Conservation (phyloP, 2,113 vertebrate species). For the Cyprinodon tularosa region DNA sequence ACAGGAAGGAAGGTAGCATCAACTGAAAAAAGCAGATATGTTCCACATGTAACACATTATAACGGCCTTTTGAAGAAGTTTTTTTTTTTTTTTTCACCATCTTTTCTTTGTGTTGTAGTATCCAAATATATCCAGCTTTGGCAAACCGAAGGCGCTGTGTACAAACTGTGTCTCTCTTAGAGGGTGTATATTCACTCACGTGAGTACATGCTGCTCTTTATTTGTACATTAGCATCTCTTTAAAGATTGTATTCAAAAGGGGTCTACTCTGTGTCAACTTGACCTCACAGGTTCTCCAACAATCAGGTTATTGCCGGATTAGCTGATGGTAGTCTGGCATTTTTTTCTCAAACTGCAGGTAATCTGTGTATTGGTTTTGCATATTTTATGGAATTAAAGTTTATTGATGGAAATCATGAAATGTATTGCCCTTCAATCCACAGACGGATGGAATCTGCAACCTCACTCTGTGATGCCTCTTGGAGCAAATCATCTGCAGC, state of each 20-base stretch:
- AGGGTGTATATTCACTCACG: slow-evolving; percentile 80
- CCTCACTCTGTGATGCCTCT: slow-evolving; percentile 67
- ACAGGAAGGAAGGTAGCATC: slow-evolving; percentile 81
- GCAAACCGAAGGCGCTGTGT: slow-evolving; percentile 69
- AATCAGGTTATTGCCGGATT: slow-evolving; percentile 79
- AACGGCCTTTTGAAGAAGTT: neutral
- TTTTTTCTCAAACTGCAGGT: slow-evolving; percentile 78
- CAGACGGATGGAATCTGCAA: slow-evolving; percentile 79
- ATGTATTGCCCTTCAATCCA: neutral
- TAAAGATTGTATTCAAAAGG: neutral
- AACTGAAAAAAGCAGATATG: slow-evolving; percentile 38
- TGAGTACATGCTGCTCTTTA: slow-evolving; percentile 50
- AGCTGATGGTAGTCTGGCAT: slow-evolving; percentile 77
- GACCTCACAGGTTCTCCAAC: slow-evolving; percentile 68
- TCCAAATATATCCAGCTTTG: slow-evolving; percentile 77
- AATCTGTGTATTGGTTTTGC: slow-evolving; percentile 7
- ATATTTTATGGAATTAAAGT: neutral
- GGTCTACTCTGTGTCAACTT: neutral
- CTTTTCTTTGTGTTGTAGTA: slow-evolving; percentile 53
- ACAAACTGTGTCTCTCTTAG: slow-evolving; percentile 74
- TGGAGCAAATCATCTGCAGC: slow-evolving; percentile 77
- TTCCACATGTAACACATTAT: slow-evolving; percentile 6
- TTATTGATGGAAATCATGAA: neutral
- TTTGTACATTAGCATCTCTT: neutral
- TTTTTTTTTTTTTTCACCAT: neutral